phyloP scores from a whole-genome alignment of 2,797 vertebrate genomes.

The Danionella dracula region DNA sequence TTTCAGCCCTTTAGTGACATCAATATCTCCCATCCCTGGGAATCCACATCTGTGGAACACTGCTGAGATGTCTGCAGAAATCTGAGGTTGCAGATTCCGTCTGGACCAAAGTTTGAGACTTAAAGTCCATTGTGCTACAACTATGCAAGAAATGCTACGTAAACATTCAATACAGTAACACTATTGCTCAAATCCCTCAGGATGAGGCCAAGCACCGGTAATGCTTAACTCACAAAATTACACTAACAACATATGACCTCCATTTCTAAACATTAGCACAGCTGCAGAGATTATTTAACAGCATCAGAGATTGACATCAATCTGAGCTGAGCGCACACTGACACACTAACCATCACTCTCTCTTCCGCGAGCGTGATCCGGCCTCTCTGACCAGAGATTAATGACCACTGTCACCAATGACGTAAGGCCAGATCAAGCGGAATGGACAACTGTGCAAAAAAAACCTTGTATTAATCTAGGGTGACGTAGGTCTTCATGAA shows the following conservation, averaged over 20 bases:
- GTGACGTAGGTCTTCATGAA: conserved; percentile 18
- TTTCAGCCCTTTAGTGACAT: too few species aligned
- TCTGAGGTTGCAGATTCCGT: too few species aligned
- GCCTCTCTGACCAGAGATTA: conserved; percentile 4
- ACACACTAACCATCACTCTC: neutral
- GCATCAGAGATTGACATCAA: neutral
- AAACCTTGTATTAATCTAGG: conserved; percentile 23
- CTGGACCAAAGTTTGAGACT: too few species aligned
- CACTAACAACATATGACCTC: neutral
- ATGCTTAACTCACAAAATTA: neutral
- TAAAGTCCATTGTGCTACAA: neutral
- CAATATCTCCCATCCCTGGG: too few species aligned
- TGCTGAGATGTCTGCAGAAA: too few species aligned
- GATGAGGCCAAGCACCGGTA: neutral
- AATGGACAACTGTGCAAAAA: neutral
- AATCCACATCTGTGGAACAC: too few species aligned
- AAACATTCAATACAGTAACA: neutral
- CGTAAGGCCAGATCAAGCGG: conserved; percentile 18
- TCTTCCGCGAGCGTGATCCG: neutral
- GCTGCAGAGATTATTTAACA: neutral
- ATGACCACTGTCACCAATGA: conserved; percentile 18
- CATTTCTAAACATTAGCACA: neutral
- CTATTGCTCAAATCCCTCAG: neutral
- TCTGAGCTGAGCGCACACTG: neutral
- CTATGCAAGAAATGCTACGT: neutral